phyloP scores from a whole-genome alignment of 2,888 invertebrate genomes.

The Acanthosepion pharaonis region DNA sequence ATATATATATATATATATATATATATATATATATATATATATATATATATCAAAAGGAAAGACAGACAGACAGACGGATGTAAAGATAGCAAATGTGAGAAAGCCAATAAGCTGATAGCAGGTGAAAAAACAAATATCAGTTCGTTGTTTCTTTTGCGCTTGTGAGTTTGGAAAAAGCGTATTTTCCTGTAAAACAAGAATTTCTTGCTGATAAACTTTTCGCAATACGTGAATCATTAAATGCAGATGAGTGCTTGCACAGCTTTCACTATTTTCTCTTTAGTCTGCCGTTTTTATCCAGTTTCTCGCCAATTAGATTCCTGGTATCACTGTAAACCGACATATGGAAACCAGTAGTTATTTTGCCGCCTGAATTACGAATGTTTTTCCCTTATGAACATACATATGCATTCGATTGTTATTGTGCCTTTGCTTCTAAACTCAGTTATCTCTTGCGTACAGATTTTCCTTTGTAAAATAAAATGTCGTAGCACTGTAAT shows the following conservation, averaged over 20 bases:
- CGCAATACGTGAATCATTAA: neutral
- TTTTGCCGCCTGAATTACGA: constrained; percentile 33
- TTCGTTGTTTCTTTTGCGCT: neutral
- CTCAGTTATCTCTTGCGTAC: neutral
- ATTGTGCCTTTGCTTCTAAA: neutral
- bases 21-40: too few species aligned
- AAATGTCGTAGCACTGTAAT: neutral
- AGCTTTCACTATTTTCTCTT: neutral
- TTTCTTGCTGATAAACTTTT: neutral
- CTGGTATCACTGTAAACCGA: neutral
- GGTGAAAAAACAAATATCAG: constrained; percentile 6
- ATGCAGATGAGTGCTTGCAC: constrained; percentile 1
- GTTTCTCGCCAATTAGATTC: neutral
- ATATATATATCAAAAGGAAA: too few species aligned
- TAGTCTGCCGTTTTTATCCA: neutral
- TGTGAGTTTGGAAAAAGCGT: neutral
- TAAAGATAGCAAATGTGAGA: too few species aligned
- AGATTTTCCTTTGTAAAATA: neutral
- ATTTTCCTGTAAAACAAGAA: neutral
- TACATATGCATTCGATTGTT: neutral
- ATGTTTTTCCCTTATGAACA: neutral
- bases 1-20: too few species aligned
- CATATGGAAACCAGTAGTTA: constrained; percentile 9
- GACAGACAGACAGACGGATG: too few species aligned
- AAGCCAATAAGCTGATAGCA: neutral